Evolutionary conservation across 2,797 vertebrate species (phyloP).

Genomic region (Syngnathus rostellatus): DNA sequence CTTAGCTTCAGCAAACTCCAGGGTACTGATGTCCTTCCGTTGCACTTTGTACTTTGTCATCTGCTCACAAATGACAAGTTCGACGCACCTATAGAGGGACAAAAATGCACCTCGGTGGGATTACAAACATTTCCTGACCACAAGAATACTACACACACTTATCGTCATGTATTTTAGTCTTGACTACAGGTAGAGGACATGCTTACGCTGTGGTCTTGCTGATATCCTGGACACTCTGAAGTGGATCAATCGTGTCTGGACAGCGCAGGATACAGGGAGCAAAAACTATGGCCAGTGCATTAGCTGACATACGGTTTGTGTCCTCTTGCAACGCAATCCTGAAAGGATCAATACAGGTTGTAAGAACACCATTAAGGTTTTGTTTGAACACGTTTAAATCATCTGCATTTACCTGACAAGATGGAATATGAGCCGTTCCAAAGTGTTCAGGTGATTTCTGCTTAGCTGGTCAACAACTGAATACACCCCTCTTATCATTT

Average conservation of each 20-base stretch:
- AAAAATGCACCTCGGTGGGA: constrained; percentile 9
- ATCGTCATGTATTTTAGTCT: not conserved
- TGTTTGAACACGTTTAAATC: not conserved
- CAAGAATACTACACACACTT: not conserved
- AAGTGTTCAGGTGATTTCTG: constrained; percentile 86
- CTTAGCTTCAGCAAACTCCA: constrained; percentile 97
- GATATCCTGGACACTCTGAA: constrained; percentile 96
- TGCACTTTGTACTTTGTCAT: constrained; percentile 95
- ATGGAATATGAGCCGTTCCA: constrained; percentile 96
- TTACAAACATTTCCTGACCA: not conserved
- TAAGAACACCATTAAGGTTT: not conserved
- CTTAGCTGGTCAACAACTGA: constrained; percentile 94
- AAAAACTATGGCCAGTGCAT: constrained; percentile 95
- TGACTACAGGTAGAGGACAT: not conserved
- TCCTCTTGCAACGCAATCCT: constrained; percentile 95
- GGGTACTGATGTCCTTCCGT: constrained; percentile 92
- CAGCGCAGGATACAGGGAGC: constrained; percentile 96
- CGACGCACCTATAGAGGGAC: constrained; percentile 77
- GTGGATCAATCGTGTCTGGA: constrained; percentile 87
- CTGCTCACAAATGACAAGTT: constrained; percentile 89
- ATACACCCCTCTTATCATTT: constrained; percentile 83
- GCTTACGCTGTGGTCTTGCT: constrained; percentile 96
- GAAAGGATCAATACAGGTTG: constrained; percentile 23
- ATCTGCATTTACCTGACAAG: constrained; percentile 79
- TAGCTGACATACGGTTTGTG: constrained; percentile 96